A percentile compares a stretch with the other conserved stretches of the same genome.
Conservation (phyloP, 2,113 vertebrate species). For the Rhea americana region DNA sequence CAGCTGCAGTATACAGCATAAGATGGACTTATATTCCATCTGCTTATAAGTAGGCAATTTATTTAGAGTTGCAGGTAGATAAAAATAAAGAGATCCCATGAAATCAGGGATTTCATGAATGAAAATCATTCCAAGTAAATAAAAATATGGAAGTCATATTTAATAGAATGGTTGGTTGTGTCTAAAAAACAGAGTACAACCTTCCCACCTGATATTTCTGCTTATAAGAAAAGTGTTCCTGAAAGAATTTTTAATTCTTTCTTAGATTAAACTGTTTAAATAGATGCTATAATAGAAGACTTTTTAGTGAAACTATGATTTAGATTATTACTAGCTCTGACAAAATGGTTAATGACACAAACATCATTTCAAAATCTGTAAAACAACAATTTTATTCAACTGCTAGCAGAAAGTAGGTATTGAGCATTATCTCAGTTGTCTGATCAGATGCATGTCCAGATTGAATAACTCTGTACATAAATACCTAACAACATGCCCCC, state of each 20-base stretch:
- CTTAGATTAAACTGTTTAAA: slow-evolving; percentile 5
- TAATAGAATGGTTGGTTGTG: background rate
- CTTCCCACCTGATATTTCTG: background rate
- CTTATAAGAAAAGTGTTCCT: slow-evolving; percentile 13
- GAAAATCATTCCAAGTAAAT: slow-evolving; percentile 6
- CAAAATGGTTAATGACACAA: background rate
- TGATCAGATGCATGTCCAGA: background rate
- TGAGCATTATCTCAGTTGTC: background rate
- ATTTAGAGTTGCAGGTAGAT: background rate
- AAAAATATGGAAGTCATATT: slow-evolving; percentile 2
- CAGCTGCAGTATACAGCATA: background rate
- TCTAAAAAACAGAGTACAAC: background rate
- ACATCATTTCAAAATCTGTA: background rate
- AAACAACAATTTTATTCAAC: background rate
- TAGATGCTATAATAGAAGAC: background rate
- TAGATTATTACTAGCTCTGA: background rate
- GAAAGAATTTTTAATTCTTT: background rate
- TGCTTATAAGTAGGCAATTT: slow-evolving; percentile 24
- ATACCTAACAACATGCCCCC: background rate
- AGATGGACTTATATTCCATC: background rate
- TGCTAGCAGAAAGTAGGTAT: background rate
- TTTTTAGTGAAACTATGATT: background rate
- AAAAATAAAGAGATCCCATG: slow-evolving; percentile 20
- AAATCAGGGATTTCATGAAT: background rate
- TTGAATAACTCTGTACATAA: background rate